phyloP scores from a whole-genome alignment of 2,113 vertebrate genomes.

The Tauraco erythrolophus region DNA sequence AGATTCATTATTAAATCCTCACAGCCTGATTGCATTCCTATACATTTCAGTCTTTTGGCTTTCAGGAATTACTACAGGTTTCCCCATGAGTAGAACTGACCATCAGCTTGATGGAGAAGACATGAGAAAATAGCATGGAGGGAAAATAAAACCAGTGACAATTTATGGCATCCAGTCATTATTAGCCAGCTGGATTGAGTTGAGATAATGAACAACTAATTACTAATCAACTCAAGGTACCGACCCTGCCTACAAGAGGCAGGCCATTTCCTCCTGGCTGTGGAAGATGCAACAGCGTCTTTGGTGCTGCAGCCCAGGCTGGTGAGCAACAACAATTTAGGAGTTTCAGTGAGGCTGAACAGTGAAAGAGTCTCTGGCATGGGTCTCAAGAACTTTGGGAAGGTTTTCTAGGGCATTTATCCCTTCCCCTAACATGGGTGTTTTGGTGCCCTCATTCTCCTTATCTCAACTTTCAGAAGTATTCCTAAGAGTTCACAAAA shows the following conservation, averaged over 20 bases:
- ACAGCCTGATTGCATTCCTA: background rate
- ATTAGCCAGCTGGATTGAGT: too few relatives aligned
- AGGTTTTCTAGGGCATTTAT: background rate
- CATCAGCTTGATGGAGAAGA: background rate
- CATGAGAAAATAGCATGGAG: background rate
- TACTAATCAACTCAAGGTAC: too few relatives aligned
- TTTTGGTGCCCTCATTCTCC: background rate
- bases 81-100: background rate
- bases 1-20: background rate
- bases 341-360: background rate
- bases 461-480: background rate
- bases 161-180: too few relatives aligned
- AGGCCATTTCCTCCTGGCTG: too few relatives aligned
- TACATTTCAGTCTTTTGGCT: background rate
- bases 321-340: too few relatives aligned
- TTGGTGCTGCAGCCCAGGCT: too few relatives aligned
- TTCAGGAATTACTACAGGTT: background rate
- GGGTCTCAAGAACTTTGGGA: background rate
- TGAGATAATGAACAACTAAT: too few relatives aligned
- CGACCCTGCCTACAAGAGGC: too few relatives aligned
- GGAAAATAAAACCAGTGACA: background rate
- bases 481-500: background rate
- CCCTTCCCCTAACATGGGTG: fast-evolving
- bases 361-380: background rate
- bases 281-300: too few relatives aligned